Evolutionary conservation across 2,113 vertebrate species (phyloP), one percentile per base, ranked within the genome.

Genomic region (Heterochromis multidens): DNA sequence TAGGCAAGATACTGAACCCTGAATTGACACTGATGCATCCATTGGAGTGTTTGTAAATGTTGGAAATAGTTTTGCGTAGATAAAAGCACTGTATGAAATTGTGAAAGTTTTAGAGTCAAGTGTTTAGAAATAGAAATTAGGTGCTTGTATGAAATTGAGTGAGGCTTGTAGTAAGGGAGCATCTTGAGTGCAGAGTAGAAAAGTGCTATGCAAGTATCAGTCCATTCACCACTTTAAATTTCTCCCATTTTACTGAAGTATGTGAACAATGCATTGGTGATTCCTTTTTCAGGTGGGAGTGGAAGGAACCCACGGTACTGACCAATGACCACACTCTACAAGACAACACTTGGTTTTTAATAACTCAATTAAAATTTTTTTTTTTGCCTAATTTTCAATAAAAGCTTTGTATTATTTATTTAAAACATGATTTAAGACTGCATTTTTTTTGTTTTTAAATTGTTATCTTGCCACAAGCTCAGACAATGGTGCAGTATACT

Each of bases 281-380:
- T 63, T 87, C 14, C 3, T 74, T 62, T 5, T 82, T 77, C 49
- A 93, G 89, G 87, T 74, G 90, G 89, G 82, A 89, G 79, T 84
- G 81, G 83, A 83, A 85, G 81, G 29, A 81, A 54, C 52, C 0
- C 21, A 3, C 35, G 25, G 5, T 40, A 60, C 60, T 87, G 83
- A 92, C 16, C 16, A 21, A 37, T 65, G 81, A 37, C 21, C 13
- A 11, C 40, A 21, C 27, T 60, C 29, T 10, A 33, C 14, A 65
- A 46, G 33, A 31, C 19, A 0, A 14, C 19, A 1, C 17, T 25
- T 43, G 21, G 2, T 79, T 91, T 92, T 88, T 82, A 87, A 54
- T 1, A 49, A 58, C 11, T 63, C 1, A 23, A 59, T 65, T 49
- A 43, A 60, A 72, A 58, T 77, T 63, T 60, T 60, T 70, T 37